Percentiles rank a stretch among this genome's conserved stretches.
phyloP scores from a whole-genome alignment of 2,113 vertebrate genomes.

The Tragelaphus imberbis region DNA sequence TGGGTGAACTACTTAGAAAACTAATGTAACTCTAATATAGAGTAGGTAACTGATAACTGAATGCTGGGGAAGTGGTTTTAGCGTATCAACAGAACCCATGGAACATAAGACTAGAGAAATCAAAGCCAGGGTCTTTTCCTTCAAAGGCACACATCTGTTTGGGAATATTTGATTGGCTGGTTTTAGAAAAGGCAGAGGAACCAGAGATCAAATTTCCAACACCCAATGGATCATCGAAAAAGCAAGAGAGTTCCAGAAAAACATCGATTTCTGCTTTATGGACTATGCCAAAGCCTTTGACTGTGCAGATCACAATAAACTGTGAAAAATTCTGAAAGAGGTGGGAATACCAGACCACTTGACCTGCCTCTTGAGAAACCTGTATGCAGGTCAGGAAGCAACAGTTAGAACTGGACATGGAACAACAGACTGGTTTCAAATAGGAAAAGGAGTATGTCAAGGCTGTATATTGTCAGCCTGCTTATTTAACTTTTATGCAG shows the following conservation, averaged over 20 bases:
- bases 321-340: not conserved
- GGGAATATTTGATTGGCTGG: not conserved
- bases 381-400: not conserved
- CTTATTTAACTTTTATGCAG: not conserved
- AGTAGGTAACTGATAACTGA: not conserved
- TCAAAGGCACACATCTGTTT: not conserved
- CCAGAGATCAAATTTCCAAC: not conserved
- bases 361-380: not conserved
- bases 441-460: not conserved
- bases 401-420: not conserved
- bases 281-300: not conserved
- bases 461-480: not conserved
- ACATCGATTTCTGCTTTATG: not conserved
- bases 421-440: not conserved
- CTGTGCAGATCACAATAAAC: not conserved
- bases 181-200: not conserved
- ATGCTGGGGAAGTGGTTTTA: not conserved
- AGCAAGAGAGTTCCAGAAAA: not conserved
- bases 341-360: not conserved
- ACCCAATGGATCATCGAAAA: accelerated
- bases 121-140: not conserved
- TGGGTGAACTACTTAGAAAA: not conserved
- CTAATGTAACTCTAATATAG: not conserved
- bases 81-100: not conserved
- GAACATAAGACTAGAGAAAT: not conserved